Base-by-base conservation (phyloP, 2,888 invertebrate species). In the Drosophila trichaetosa region DNA sequence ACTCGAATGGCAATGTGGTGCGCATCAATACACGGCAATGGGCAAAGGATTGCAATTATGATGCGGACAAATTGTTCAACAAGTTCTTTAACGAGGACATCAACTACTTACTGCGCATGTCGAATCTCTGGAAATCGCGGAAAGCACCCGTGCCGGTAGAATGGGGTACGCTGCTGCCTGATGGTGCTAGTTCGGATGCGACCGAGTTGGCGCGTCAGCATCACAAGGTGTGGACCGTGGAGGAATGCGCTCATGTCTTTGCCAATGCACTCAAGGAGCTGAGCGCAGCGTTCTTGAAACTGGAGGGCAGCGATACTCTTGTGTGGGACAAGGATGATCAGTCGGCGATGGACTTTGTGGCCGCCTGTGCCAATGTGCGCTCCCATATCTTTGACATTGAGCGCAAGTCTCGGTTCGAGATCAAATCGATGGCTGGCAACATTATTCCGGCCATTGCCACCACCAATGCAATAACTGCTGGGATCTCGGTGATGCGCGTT, bases 401-500 rank as follows among this genome's bases (percentile, higher is more conserved):
- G 2, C 95, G 95, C 67, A 98, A 98, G 91, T 97, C 97, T 0
- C 95, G 97, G 54, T 99, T 99, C 92, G 98, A 98, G 89, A 96
- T 98, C 18, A 99, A 99, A 95, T 99, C 99, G 2, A 99, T 99
- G 97, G 99, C 99, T 0, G 99, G 99, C 21, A 99, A 99, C 93
- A 99, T 99, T 83, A 99, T 99, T 90, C 99, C 99, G 10, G 99
- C 99, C 0, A 99, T 99, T 91, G 99, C 99, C 8, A 99, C 99
- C 0, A 99, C 99, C 1, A 99, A 99, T 92, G 99, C 99, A 0
- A 97, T 99, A 69, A 97, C 99, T 40, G 99, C 99, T 0, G 99
- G 99, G 0, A 94, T 99, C n/a, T 97, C 99, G 0, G 98, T 99
- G 0, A 94, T 99, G 62, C 96, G 98, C 73, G 96, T 97, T 0